Percentiles rank a stretch among this genome's conserved stretches.
Evolutionary conservation across 2,888 invertebrate species (phyloP).

Genomic region (Conops quadrifasciatus): DNA sequence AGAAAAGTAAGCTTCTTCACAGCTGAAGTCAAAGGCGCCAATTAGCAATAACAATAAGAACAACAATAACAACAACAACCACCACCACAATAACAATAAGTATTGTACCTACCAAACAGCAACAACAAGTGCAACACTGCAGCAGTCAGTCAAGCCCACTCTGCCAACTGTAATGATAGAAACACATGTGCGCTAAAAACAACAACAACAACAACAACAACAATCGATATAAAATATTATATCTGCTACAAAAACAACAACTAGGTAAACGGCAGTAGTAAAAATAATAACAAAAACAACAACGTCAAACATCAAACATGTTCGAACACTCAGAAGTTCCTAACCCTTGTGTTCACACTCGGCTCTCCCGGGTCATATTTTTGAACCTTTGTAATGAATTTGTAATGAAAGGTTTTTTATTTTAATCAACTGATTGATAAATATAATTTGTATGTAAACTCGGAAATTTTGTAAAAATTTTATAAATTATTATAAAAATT

Average conservation of each 20-base stretch:
- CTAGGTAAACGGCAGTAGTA: constrained; percentile 14
- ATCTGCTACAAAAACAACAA: constrained; percentile 36
- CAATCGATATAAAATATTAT: not conserved
- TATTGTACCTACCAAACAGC: constrained; percentile 16
- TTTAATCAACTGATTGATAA: too few relatives aligned
- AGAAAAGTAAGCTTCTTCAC: constrained; percentile 19
- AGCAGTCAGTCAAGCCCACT: not conserved
- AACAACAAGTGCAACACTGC: constrained; percentile 31
- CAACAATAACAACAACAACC: constrained; percentile 17
- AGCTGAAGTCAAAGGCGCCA: constrained; percentile 28
- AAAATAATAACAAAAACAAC: not conserved
- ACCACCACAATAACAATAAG: constrained; percentile 14
- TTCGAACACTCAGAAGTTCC: too few relatives aligned
- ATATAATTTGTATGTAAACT: too few relatives aligned
- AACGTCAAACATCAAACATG: not conserved
- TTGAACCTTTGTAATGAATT: too few relatives aligned
- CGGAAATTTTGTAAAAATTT: too few relatives aligned
- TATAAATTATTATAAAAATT: too few relatives aligned
- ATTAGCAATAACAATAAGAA: constrained; percentile 25
- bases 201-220: constrained; percentile 22
- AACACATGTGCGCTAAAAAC: constrained; percentile 3
- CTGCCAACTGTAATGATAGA: constrained; percentile 33
- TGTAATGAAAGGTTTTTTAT: too few relatives aligned
- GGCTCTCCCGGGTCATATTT: too few relatives aligned
- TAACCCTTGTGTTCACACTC: too few relatives aligned